These are phyloP conservation scores for Sinhomidia bicolor DNA, from an alignment of 2,888 invertebrate species.

Conservation along the genomic window DNA sequence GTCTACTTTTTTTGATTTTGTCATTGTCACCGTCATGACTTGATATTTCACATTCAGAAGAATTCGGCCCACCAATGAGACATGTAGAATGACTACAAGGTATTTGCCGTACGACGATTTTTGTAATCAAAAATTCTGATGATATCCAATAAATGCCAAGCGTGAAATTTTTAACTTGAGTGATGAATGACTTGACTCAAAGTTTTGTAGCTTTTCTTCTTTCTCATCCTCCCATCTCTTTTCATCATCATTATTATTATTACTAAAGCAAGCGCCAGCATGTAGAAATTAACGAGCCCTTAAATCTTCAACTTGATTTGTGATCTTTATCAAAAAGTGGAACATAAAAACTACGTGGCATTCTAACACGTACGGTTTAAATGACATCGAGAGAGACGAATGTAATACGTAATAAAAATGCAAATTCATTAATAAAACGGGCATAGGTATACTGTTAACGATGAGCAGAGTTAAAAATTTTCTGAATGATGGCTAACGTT, in stretches of 20 bases:
- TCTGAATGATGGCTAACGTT: too few species aligned
- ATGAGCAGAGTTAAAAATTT: too few species aligned
- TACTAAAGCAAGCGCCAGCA: too few species aligned
- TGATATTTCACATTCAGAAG: not conserved
- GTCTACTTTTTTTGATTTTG: not conserved
- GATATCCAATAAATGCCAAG: too few species aligned
- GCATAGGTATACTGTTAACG: too few species aligned
- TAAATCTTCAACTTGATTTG: constrained; percentile 9
- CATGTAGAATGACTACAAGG: not conserved
- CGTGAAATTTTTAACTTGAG: not conserved
- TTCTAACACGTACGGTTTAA: not conserved
- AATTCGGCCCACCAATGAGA: not conserved
- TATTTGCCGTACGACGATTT: too few species aligned
- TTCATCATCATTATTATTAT: not conserved
- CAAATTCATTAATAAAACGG: constrained; percentile 5
- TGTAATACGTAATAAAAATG: constrained; percentile 6
- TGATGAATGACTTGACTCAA: not conserved
- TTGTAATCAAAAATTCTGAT: too few species aligned
- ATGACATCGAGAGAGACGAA: not conserved
- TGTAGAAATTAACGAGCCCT: constrained; percentile 4
- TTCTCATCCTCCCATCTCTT: not conserved
- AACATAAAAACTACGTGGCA: not conserved
- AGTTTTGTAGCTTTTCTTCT: not conserved
- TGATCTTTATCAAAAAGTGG: not conserved
- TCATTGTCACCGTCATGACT: not conserved